Percentiles rank a stretch among this genome's conserved stretches.
phyloP scores from a whole-genome alignment of 2,113 vertebrate genomes.

The Hyla sarda region DNA sequence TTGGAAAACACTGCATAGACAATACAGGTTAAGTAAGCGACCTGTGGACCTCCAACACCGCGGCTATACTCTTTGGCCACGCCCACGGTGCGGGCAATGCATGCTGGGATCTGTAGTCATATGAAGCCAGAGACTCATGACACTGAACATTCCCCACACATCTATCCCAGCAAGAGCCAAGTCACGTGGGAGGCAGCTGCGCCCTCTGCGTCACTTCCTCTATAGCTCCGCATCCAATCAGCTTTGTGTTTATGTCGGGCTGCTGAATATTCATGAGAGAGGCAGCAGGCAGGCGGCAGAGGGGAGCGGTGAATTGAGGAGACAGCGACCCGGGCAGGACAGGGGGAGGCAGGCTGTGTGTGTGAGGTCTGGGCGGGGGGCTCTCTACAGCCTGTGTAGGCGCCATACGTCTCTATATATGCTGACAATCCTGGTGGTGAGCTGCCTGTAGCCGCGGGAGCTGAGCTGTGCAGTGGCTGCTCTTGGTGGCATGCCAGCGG shows the following conservation, averaged over 20 bases:
- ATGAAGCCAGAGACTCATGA: neutral
- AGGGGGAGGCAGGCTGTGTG: neutral
- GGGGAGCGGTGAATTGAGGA: slow-evolving; percentile 30
- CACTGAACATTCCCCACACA: neutral
- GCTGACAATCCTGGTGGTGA: neutral
- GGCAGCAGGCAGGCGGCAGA: slow-evolving; percentile 26
- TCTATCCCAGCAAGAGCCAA: neutral
- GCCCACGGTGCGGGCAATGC: neutral
- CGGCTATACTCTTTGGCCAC: neutral
- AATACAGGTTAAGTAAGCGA: no score
- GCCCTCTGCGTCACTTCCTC: slow-evolving; percentile 31
- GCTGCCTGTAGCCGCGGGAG: neutral
- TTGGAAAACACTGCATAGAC: no score
- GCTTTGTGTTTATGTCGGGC: slow-evolving; percentile 48
- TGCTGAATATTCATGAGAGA: slow-evolving; percentile 55
- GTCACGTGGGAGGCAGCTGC: slow-evolving; percentile 33
- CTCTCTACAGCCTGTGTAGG: slow-evolving; percentile 27
- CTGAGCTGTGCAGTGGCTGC: neutral
- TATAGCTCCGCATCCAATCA: slow-evolving; percentile 27
- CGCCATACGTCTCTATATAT: slow-evolving; percentile 18
- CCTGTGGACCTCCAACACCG: slow-evolving; percentile 11
- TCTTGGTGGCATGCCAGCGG: slow-evolving; percentile 5
- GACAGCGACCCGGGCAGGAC: neutral
- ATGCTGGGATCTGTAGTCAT: slow-evolving; percentile 22
- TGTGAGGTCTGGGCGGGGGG: neutral